Evolutionary conservation across 2,797 vertebrate genomes (phyloP).

Genomic region (Chromobotia macracanthus): DNA sequence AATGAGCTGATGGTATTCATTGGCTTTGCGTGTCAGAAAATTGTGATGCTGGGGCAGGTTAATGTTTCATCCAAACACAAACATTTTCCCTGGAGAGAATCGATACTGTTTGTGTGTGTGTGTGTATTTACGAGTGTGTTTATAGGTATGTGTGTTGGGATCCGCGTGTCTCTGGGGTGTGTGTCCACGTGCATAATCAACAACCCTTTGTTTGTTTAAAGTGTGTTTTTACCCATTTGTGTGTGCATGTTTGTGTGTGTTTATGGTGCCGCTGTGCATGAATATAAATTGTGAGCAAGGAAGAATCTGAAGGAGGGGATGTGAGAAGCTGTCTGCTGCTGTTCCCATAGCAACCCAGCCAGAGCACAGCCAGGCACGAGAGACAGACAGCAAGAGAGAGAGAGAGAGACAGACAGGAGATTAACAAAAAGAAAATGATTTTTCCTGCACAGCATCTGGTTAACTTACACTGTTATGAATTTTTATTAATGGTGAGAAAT

Average conservation of each 20-base stretch:
- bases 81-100: slow-evolving; percentile 44
- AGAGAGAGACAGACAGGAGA: slow-evolving; percentile 40
- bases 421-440: slow-evolving; percentile 43
- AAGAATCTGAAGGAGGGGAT: slow-evolving; percentile 67
- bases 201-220: slow-evolving; percentile 37
- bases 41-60: slow-evolving; percentile 45
- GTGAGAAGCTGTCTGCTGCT: slow-evolving; percentile 66
- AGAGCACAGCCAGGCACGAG: slow-evolving; percentile 53
- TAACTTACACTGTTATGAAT: slow-evolving; percentile 46
- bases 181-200: slow-evolving; percentile 12
- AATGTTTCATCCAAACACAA: slow-evolving; percentile 47
- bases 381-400: slow-evolving; percentile 44
- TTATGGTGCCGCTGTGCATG: slow-evolving; percentile 52
- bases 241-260: slow-evolving; percentile 51
- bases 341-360: slow-evolving; percentile 67
- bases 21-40: slow-evolving; percentile 46
- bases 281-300: slow-evolving; percentile 64
- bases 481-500: slow-evolving; percentile 42
- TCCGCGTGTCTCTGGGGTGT: slow-evolving; percentile 32
- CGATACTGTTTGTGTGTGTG: slow-evolving; percentile 44
- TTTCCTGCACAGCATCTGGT: slow-evolving; percentile 27
- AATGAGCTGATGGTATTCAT: slow-evolving; percentile 33
- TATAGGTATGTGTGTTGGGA: slow-evolving; percentile 48
- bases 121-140: slow-evolving; percentile 46
- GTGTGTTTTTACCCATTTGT: slow-evolving; percentile 13